Evolutionary conservation across 2,113 vertebrate species (phyloP).

Genomic region (Ciconia boyciana): DNA sequence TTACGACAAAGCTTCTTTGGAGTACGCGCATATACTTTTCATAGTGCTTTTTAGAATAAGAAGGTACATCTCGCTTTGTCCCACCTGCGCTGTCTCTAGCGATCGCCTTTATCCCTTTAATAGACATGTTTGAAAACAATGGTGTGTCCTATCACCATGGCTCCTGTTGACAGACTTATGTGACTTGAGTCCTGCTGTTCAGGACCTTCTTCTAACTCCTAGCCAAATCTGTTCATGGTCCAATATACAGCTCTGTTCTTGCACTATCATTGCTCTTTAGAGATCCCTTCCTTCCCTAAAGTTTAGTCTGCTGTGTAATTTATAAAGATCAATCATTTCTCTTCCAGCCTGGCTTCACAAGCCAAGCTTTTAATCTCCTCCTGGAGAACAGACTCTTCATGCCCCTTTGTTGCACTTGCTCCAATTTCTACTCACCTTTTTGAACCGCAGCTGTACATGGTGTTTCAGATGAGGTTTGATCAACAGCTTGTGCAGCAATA

Average conservation of each 20-base stretch:
- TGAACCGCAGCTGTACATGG: not conserved
- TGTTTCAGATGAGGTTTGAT: not conserved
- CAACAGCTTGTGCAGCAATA: not conserved
- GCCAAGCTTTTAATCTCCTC: not conserved
- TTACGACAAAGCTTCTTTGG: not conserved
- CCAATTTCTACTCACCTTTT: not conserved
- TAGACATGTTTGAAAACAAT: not conserved
- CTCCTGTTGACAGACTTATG: not conserved
- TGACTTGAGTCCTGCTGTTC: not conserved
- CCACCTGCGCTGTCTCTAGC: not conserved
- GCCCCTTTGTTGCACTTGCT: not conserved
- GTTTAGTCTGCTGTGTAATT: not conserved
- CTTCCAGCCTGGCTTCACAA: not conserved
- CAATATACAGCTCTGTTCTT: not conserved
- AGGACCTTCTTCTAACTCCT: not conserved
- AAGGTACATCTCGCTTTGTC: not conserved
- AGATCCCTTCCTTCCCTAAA: not conserved
- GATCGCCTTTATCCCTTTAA: not conserved
- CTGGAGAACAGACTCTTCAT: not conserved
- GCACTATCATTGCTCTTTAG: not conserved
- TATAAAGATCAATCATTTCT: not conserved
- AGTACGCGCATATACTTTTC: fast-evolving
- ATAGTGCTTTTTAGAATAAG: not conserved
- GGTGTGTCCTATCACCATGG: not conserved
- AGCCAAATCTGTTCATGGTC: not conserved